Evolutionary conservation across 1,140 invertebrate genomes (phyloP).

Genomic region (Sinonovacula constricta): DNA sequence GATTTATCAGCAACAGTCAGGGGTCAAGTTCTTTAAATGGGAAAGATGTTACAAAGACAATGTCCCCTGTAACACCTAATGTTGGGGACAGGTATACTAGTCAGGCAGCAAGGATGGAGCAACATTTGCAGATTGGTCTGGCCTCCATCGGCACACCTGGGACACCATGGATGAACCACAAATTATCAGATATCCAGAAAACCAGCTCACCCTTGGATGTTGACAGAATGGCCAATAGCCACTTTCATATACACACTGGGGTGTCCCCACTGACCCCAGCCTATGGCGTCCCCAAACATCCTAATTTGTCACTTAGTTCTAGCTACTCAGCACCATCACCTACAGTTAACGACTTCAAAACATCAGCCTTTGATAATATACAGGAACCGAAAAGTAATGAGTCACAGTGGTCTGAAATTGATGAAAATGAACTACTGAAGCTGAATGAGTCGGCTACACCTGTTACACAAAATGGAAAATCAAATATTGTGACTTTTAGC

Average conservation of each 20-base stretch:
- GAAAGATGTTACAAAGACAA: too few relatives aligned
- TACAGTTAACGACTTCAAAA: not conserved
- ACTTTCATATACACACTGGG: slow-evolving; percentile 16
- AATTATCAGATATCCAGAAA: not conserved
- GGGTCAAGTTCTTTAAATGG: too few relatives aligned
- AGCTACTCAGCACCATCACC: not conserved
- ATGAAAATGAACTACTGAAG: slow-evolving; percentile 38
- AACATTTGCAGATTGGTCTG: too few relatives aligned
- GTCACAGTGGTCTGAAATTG: slow-evolving; percentile 55
- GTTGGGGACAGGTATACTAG: too few relatives aligned
- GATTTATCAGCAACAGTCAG: too few relatives aligned
- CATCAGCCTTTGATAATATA: not conserved
- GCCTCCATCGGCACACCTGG: too few relatives aligned
- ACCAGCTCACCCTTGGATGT: not conserved
- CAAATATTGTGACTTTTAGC: not conserved
- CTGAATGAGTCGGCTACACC: slow-evolving; percentile 7
- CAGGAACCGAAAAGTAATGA: slow-evolving; percentile 23
- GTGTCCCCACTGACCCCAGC: slow-evolving; percentile 23
- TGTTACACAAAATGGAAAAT: not conserved
- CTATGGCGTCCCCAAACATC: slow-evolving; percentile 11
- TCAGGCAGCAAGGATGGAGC: too few relatives aligned
- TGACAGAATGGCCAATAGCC: not conserved
- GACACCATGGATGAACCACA: too few relatives aligned
- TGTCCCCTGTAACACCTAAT: too few relatives aligned
- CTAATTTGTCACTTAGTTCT: not conserved